Conservation (phyloP, 1,140 invertebrate species). For the Triops cancriformis region DNA sequence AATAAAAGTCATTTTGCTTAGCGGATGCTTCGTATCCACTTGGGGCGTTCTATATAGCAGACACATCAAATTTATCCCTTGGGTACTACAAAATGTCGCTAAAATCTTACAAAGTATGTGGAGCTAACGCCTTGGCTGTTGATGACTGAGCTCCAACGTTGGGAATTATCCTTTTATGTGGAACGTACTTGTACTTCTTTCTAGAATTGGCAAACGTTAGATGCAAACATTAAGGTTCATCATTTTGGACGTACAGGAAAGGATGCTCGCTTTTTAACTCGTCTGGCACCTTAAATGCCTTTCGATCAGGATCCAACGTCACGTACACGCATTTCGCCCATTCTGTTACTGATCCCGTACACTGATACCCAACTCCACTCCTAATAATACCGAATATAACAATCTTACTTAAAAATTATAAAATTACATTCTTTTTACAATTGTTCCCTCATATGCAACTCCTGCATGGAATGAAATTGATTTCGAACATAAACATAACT, state of each 20-base stretch:
- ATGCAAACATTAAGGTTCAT: no score
- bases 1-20: conserved; percentile 74
- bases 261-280: conserved; percentile 50
- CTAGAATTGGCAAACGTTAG: conserved; percentile 33
- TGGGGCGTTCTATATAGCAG: not conserved
- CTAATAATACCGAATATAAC: conserved; percentile 41
- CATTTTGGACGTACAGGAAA: conserved; percentile 47
- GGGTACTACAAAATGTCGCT: not conserved
- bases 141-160: conserved; percentile 35
- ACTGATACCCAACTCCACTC: conserved; percentile 64
- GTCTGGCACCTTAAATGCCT: conserved; percentile 61
- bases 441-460: no score
- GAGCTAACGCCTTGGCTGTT: not conserved
- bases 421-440: no score
- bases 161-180: conserved; percentile 51
- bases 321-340: conserved; percentile 80
- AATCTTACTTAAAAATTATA: no score
- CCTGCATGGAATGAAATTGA: no score
- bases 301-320: conserved; percentile 61
- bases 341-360: conserved; percentile 71
- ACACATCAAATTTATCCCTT: not conserved
- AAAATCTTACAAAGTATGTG: not conserved
- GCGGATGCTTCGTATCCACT: conserved; percentile 40
- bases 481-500: not conserved
- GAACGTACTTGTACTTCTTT: conserved; percentile 56